Percentiles rank a stretch among this genome's conserved stretches.
Conservation (phyloP, 2,888 invertebrate genomes). For the Sesamia inferens region DNA sequence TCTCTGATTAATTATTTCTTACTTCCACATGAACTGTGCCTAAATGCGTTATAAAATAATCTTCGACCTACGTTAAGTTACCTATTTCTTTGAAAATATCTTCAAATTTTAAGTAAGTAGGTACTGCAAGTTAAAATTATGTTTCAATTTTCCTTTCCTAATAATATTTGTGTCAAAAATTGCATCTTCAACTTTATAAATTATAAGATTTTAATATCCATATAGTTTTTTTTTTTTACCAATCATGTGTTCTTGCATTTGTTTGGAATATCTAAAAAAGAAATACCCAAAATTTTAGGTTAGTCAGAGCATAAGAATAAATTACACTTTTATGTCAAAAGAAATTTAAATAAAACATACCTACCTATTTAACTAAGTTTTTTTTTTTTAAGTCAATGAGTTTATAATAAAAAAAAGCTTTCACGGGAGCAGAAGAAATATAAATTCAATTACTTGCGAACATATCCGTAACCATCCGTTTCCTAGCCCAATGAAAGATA, state of each 20-base stretch:
- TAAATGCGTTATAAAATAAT: neutral
- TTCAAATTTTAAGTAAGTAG: neutral
- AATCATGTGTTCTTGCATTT: neutral
- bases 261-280: neutral
- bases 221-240: too few species aligned
- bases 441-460: constrained; percentile 2
- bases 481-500: constrained; percentile 25
- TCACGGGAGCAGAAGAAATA: neutral
- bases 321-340: neutral
- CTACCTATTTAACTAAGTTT: neutral
- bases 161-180: neutral
- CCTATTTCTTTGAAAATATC: neutral
- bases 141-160: neutral
- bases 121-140: neutral
- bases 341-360: neutral
- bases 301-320: too few species aligned
- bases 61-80: neutral
- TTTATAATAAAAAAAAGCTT: neutral
- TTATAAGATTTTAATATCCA: neutral
- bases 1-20: constrained; percentile 16
- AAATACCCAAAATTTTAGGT: neutral
- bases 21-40: neutral
- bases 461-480: constrained; percentile 10
- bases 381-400: neutral
- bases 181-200: neutral